These are phyloP conservation scores for Aphidoletes aphidimyza DNA, from an alignment of 2,888 invertebrate genomes.

Conservation along the genomic window DNA sequence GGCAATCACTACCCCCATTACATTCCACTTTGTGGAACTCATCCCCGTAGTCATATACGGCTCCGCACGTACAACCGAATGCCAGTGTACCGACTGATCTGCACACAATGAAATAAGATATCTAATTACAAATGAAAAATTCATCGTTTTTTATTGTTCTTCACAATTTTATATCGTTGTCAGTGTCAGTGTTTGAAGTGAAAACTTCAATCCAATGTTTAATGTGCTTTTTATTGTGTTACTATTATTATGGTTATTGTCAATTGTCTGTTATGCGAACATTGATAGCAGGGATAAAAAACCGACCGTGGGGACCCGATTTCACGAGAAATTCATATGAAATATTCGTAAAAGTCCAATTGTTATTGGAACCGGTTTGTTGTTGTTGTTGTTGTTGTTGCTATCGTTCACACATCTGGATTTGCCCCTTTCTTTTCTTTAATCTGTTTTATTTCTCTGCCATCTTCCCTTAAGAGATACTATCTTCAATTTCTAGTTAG, in stretches of 20 bases:
- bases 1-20: background rate
- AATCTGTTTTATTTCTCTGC: too few species aligned
- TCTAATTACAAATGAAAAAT: constrained; percentile 51
- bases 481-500: too few species aligned
- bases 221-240: constrained; percentile 43
- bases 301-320: too few species aligned
- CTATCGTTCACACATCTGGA: too few species aligned
- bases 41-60: constrained; percentile 13
- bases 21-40: constrained; percentile 33
- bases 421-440: too few species aligned
- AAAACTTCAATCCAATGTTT: constrained; percentile 38
- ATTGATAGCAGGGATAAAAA: constrained; percentile 47
- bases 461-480: too few species aligned
- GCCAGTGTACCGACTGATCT: background rate
- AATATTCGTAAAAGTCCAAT: too few species aligned
- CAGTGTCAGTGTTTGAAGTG: background rate
- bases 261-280: constrained; percentile 51
- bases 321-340: too few species aligned
- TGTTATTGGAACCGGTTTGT: too few species aligned
- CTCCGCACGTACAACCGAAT: background rate
- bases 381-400: too few species aligned
- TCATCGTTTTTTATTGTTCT: constrained; percentile 21
- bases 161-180: background rate
- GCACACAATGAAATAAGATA: constrained; percentile 5
- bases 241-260: constrained; percentile 51